These are phyloP conservation scores for Branchipolynoe longqiensis DNA, from an alignment of 2,888 invertebrate species.

Conservation along the genomic window DNA sequence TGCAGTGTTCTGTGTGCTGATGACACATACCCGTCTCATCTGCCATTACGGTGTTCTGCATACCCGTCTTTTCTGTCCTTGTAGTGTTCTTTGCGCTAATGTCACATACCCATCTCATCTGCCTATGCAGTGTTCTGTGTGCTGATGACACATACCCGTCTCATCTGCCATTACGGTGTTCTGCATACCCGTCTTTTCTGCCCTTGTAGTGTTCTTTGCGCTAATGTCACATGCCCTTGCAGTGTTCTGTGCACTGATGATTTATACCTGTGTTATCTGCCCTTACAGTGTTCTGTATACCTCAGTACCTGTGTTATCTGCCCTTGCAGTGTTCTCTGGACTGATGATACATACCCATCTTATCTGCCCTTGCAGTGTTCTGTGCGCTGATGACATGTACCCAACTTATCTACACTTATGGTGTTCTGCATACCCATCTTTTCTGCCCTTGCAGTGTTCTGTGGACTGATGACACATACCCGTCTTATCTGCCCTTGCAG, in stretches of 20 bases:
- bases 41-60: not conserved
- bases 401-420: too few relatives aligned
- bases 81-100: not conserved
- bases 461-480: not conserved
- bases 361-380: too few relatives aligned
- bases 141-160: not conserved
- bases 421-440: not conserved
- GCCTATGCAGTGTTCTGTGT: too few relatives aligned
- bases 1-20: not conserved
- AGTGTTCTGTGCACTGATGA: not conserved
- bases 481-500: too few relatives aligned
- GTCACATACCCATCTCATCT: too few relatives aligned
- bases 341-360: too few relatives aligned
- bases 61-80: not conserved
- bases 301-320: not conserved
- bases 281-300: not conserved
- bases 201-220: not conserved
- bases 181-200: not conserved
- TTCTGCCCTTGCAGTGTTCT: not conserved
- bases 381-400: not conserved
- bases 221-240: too few relatives aligned
- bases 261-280: not conserved
- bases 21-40: not conserved
- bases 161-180: too few relatives aligned
- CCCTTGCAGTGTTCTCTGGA: not conserved